Evolutionary conservation across 2,888 invertebrate genomes (phyloP).

Genomic region (Emmelina monodactyla): DNA sequence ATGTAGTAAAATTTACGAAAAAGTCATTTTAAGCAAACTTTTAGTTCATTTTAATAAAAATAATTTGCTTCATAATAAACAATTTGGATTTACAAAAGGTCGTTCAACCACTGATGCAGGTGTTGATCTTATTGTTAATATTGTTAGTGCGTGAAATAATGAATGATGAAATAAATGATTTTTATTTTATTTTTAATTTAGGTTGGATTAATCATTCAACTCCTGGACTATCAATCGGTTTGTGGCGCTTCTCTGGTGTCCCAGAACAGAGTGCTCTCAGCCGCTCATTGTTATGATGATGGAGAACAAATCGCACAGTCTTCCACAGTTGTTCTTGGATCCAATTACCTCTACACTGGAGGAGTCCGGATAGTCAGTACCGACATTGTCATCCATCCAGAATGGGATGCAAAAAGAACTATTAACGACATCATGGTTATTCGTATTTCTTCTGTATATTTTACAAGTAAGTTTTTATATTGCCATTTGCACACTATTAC

Average conservation of each 20-base stretch:
- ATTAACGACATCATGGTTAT: constrained; percentile 30
- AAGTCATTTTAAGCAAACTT: too few relatives aligned
- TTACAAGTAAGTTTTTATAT: constrained; percentile 20
- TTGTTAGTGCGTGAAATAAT: too few relatives aligned
- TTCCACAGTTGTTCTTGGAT: constrained; percentile 30
- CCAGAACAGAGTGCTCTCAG: constrained; percentile 23
- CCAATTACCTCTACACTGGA: constrained; percentile 28
- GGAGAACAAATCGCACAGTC: constrained; percentile 22
- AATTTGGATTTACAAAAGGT: too few relatives aligned
- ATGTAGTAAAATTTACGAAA: too few relatives aligned
- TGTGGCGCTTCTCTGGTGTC: constrained; percentile 32
- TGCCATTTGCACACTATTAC: too few relatives aligned
- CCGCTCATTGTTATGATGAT: constrained; percentile 31
- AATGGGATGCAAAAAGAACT: constrained; percentile 23
- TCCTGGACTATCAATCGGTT: constrained; percentile 27
- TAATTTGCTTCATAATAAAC: too few relatives aligned
- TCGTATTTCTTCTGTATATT: constrained; percentile 16
- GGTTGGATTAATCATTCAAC: constrained; percentile 31
- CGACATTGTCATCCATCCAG: constrained; percentile 23
- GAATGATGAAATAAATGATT: too few relatives aligned
- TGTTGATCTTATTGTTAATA: too few relatives aligned
- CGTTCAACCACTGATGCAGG: too few relatives aligned
- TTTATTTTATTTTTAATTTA: too few relatives aligned
- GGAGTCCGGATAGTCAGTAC: constrained; percentile 22
- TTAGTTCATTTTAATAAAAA: too few relatives aligned